Evolutionary conservation across 2,797 vertebrate species (phyloP).

Genomic region (Ctenopoma multispine): DNA sequence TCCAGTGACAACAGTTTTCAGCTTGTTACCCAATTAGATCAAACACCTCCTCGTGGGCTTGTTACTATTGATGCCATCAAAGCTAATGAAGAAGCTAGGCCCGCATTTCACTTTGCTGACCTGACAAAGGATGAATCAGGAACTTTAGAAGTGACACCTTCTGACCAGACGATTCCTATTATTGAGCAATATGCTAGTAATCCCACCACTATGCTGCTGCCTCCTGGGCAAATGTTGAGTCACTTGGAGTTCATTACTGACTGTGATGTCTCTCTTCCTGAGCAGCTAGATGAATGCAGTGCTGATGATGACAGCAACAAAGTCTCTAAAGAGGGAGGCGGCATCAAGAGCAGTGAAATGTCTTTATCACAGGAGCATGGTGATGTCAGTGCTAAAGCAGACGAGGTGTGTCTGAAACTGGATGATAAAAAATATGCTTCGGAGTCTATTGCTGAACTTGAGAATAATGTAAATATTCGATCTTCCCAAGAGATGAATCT

Average conservation of each 20-base stretch:
- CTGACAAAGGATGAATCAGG: slow-evolving; percentile 42
- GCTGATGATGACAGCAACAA: slow-evolving; percentile 37
- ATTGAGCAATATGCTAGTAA: slow-evolving; percentile 48
- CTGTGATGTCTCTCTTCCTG: slow-evolving; percentile 65
- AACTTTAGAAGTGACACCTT: slow-evolving; percentile 41
- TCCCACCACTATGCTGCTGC: slow-evolving; percentile 50
- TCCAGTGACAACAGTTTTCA: slow-evolving; percentile 33
- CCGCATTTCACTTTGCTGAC: slow-evolving; percentile 21
- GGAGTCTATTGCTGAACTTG: slow-evolving; percentile 11
- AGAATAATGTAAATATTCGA: slow-evolving; percentile 28
- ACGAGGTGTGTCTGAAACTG: slow-evolving; percentile 16
- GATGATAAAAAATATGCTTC: slow-evolving; percentile 27
- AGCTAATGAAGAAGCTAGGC: slow-evolving; percentile 4
- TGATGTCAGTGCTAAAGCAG: slow-evolving; percentile 19
- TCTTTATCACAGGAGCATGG: slow-evolving; percentile 25
- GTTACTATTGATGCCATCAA: slow-evolving; percentile 23
- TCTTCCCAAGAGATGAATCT: slow-evolving; percentile 31
- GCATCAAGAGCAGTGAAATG: slow-evolving; percentile 34
- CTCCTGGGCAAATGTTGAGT: slow-evolving; percentile 81
- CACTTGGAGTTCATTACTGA: slow-evolving; percentile 79
- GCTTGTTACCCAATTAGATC: slow-evolving; percentile 42
- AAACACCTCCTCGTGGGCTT: slow-evolving; percentile 29
- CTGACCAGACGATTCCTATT: slow-evolving; percentile 51
- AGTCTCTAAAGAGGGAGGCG: slow-evolving; percentile 42
- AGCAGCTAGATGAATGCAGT: slow-evolving; percentile 40